phyloP scores from a whole-genome alignment of 2,888 invertebrate genomes.

The Cephus spinipes region DNA sequence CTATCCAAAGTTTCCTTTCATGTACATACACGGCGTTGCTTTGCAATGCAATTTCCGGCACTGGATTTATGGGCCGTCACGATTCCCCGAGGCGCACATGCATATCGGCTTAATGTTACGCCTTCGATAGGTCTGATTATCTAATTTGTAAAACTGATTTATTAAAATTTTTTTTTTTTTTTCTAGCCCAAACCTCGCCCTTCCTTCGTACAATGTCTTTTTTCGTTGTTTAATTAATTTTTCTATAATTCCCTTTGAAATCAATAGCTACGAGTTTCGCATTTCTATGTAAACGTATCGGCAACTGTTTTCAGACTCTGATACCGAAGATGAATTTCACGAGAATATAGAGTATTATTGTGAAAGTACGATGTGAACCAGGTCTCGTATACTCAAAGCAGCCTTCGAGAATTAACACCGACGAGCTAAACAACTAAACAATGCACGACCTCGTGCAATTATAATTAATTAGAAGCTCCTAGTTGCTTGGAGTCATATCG shows the following conservation, averaged over 20 bases:
- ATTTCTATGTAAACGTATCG: no score
- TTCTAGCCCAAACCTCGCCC: neutral
- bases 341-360: conserved; percentile 11
- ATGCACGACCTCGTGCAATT: conserved; percentile 16
- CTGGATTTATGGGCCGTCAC: conserved; percentile 1
- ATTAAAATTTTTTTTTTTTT: neutral
- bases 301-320: neutral
- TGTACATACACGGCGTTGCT: neutral
- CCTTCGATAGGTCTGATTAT: neutral
- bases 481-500: neutral
- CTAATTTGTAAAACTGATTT: neutral
- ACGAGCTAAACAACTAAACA: conserved; percentile 16
- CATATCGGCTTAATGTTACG: neutral
- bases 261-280: neutral
- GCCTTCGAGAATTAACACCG: conserved; percentile 11
- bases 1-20: neutral
- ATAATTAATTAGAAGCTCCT: conserved; percentile 8
- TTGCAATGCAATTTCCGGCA: conserved; percentile 1
- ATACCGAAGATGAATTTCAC: neutral
- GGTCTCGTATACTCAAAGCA: conserved; percentile 18
- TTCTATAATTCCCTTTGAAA: neutral
- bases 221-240: neutral
- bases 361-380: conserved; percentile 34
- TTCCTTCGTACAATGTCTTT: neutral
- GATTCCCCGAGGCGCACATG: neutral